phyloP scores from a whole-genome alignment of 2,888 invertebrate species.

The Tenthredo scrophulariae region DNA sequence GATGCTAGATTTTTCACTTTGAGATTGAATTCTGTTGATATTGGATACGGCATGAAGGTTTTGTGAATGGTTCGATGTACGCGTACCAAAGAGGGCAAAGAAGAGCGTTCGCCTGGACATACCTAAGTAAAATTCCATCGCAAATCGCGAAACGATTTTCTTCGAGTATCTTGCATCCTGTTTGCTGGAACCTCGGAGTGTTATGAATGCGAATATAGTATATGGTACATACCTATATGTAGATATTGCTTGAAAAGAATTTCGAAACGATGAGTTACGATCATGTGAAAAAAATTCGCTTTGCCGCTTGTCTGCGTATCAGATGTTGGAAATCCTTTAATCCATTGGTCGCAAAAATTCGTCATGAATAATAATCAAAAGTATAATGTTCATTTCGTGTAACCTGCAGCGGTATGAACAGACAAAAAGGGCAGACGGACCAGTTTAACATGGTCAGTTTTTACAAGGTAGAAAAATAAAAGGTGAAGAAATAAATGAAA shows the following conservation, averaged over 20 bases:
- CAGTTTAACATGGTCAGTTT: slow-evolving; percentile 11
- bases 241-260: slow-evolving; percentile 13
- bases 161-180: slow-evolving; percentile 11
- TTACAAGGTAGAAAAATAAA: too few relatives aligned
- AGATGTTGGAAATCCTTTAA: slow-evolving; percentile 24
- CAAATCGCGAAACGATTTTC: neutral
- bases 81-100: neutral
- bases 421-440: neutral
- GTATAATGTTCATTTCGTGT: slow-evolving; percentile 21
- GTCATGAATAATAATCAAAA: slow-evolving; percentile 23
- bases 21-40: neutral
- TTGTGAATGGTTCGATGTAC: neutral
- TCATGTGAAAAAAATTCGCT: neutral
- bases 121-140: slow-evolving; percentile 26
- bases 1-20: neutral
- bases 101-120: neutral
- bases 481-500: too few relatives aligned
- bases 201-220: neutral
- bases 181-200: neutral
- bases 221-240: neutral
- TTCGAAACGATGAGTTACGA: slow-evolving; percentile 32
- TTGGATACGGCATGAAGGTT: slow-evolving; percentile 13
- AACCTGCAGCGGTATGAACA: neutral
- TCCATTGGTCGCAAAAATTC: slow-evolving; percentile 2
- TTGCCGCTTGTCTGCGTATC: neutral